phyloP scores from a whole-genome alignment of 2,888 invertebrate species.

The Amiota minor region DNA sequence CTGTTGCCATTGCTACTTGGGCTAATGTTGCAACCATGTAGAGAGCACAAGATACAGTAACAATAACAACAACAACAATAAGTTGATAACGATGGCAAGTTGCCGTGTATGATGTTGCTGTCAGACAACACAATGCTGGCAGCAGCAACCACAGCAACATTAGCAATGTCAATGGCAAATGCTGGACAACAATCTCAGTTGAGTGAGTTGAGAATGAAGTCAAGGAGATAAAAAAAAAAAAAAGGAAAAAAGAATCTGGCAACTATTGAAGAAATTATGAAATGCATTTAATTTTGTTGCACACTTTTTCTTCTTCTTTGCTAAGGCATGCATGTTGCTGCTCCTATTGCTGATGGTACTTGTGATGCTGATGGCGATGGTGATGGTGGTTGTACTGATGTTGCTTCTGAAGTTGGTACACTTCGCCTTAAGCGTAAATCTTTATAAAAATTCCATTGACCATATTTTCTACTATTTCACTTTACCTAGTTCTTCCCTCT shows the following conservation, averaged over 20 bases:
- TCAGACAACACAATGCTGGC: constrained; percentile 17
- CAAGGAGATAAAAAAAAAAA: constrained; percentile 10
- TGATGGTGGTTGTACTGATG: constrained; percentile 8
- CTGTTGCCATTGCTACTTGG: not conserved
- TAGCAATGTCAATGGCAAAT: constrained; percentile 27
- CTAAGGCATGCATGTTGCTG: constrained; percentile 36
- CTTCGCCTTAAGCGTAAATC: constrained; percentile 47
- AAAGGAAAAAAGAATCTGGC: not conserved
- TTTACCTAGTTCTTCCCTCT: constrained; percentile 39
- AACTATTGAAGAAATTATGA: constrained; percentile 55
- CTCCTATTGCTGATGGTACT: constrained; percentile 23
- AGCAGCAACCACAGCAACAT: constrained; percentile 17
- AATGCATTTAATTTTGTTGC: constrained; percentile 66
- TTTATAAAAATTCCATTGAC: constrained; percentile 66
- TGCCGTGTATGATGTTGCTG: constrained; percentile 20
- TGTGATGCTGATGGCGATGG: not conserved
- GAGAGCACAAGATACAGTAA: constrained; percentile 27
- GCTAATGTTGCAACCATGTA: constrained; percentile 47
- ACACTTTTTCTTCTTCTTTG: constrained; percentile 54
- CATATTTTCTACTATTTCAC: constrained; percentile 63
- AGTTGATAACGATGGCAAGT: not conserved
- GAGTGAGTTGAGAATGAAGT: not conserved
- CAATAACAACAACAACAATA: not conserved
- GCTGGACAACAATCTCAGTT: not conserved
- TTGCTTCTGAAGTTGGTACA: too few relatives aligned